A percentile compares a stretch with the other conserved stretches of the same genome.
Evolutionary conservation across 2,797 vertebrate genomes (phyloP).

Genomic region (Rhinophrynus dorsalis): DNA sequence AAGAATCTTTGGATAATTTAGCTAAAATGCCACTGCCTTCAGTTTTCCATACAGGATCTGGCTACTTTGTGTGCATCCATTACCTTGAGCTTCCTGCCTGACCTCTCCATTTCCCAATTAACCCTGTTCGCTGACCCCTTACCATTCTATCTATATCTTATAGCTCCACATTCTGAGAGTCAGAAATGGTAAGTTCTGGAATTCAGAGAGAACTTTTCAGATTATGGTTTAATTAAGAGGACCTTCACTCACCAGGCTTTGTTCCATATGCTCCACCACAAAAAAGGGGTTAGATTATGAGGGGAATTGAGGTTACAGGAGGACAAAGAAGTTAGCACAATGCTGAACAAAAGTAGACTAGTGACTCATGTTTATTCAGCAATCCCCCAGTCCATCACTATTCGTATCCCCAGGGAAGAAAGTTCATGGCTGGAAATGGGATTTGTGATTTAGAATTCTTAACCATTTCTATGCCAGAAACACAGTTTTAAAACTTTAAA

Average conservation of each 20-base stretch:
- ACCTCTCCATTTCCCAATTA: not conserved
- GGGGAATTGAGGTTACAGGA: not conserved
- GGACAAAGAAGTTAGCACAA: conserved; percentile 1
- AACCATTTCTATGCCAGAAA: no score
- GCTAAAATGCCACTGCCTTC: no score
- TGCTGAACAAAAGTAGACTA: not conserved
- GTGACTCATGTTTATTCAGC: not conserved
- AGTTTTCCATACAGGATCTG: no score
- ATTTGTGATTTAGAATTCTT: no score
- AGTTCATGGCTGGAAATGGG: no score
- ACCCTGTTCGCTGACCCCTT: not conserved
- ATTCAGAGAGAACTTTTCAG: not conserved
- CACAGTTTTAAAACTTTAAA: no score
- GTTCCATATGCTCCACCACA: not conserved
- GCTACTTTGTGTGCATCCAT: no score
- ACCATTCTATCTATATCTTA: not conserved
- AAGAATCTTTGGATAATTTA: no score
- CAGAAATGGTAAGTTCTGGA: no score
- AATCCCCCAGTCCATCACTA: not conserved
- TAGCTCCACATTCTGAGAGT: not conserved
- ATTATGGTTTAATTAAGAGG: not conserved
- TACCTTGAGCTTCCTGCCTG: not conserved
- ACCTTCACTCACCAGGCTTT: not conserved
- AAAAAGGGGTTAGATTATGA: not conserved
- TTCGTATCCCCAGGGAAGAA: not conserved